phyloP scores from a whole-genome alignment of 1,140 invertebrate species.

The Campodea augens region DNA sequence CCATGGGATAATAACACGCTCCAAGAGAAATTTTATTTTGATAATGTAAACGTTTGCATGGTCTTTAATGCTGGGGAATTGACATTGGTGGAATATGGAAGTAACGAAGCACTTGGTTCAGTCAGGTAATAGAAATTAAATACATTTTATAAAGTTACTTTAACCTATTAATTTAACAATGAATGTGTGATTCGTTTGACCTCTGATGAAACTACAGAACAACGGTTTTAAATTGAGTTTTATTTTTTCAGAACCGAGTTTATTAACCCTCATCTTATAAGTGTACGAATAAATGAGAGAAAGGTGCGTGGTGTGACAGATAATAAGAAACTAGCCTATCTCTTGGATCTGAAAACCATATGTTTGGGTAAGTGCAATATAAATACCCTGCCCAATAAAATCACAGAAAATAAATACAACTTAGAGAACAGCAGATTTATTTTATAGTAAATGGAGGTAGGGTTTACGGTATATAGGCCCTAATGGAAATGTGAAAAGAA shows the following conservation, averaged over 20 bases:
- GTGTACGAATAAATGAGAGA: constrained; percentile 82
- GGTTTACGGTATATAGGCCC: too few species aligned
- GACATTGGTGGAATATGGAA: constrained; percentile 82
- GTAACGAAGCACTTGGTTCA: constrained; percentile 68
- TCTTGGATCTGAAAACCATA: constrained; percentile 89
- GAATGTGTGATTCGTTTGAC: neutral
- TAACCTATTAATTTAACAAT: neutral
- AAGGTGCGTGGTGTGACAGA: constrained; percentile 35
- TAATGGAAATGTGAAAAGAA: too few species aligned
- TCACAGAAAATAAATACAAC: neutral
- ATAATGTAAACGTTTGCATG: constrained; percentile 78
- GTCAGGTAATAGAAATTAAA: constrained; percentile 32
- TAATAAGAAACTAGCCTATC: constrained; percentile 84
- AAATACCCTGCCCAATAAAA: constrained; percentile 3
- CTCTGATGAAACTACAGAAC: neutral
- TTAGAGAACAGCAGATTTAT: too few species aligned
- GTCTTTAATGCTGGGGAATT: constrained; percentile 78
- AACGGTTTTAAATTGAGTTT: constrained; percentile 5
- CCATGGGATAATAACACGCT: constrained; percentile 52
- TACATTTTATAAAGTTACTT: too few species aligned
- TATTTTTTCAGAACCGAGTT: constrained; percentile 59
- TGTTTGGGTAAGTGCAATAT: constrained; percentile 37
- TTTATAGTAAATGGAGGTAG: too few species aligned
- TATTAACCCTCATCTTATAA: constrained; percentile 89
- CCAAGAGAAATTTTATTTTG: constrained; percentile 92